These are phyloP conservation scores for Platyrinchus mystaceus DNA, from an alignment of 2,797 vertebrate species.

Conservation along the genomic window DNA sequence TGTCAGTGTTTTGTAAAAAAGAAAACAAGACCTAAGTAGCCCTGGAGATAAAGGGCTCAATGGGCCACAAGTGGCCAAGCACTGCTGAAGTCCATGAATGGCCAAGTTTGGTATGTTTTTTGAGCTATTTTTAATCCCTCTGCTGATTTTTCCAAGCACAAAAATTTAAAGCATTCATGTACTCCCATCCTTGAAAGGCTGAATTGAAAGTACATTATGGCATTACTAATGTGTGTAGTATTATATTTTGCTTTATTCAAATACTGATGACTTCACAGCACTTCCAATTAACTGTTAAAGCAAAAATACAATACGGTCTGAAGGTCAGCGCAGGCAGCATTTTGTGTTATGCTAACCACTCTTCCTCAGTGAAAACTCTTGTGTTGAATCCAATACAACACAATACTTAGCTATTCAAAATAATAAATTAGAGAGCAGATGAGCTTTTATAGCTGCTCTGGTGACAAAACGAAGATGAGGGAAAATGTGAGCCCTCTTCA, in stretches of 20 bases:
- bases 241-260: background rate
- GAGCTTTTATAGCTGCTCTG: background rate
- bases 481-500: background rate
- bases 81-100: background rate
- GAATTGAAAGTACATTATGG: background rate
- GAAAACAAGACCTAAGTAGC: background rate
- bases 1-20: background rate
- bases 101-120: background rate
- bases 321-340: background rate
- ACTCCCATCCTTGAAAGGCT: background rate
- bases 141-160: background rate
- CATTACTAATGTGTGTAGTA: background rate
- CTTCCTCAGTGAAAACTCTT: background rate
- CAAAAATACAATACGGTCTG: background rate
- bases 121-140: background rate
- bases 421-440: background rate
- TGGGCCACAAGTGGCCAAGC: background rate
- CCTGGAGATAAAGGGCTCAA: background rate
- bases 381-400: rapidly evolving
- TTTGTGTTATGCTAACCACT: background rate
- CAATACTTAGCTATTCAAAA: background rate
- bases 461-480: background rate
- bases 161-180: background rate
- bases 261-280: background rate
- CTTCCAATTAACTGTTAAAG: background rate